Evolutionary conservation across 2,797 vertebrate genomes (phyloP).

Genomic region (Anolis apletophallus): DNA sequence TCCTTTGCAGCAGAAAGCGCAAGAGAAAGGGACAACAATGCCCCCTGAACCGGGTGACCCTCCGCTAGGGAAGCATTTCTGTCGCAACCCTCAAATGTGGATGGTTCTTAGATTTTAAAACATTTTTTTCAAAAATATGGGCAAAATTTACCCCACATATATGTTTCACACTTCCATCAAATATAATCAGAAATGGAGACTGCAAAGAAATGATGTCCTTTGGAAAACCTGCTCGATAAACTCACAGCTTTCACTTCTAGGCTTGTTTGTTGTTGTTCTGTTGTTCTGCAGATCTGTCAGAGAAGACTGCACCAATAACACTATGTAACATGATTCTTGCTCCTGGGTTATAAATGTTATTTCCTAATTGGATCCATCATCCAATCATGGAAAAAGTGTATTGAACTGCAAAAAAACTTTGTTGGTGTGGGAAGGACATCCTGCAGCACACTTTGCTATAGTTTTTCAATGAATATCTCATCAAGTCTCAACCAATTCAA

Average conservation of each 20-base stretch:
- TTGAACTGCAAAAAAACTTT: no score
- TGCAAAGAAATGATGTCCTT: slow-evolving; percentile 64
- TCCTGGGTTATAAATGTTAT: no score
- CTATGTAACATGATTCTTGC: no score
- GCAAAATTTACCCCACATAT: slow-evolving; percentile 62
- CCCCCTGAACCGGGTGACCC: slow-evolving; percentile 87
- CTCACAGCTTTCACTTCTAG: slow-evolving; percentile 51
- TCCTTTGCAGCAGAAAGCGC: slow-evolving; percentile 83
- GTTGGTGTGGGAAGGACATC: no score
- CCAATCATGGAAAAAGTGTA: no score
- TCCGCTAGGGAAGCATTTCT: slow-evolving; percentile 75
- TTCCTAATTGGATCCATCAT: no score
- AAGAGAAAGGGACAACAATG: slow-evolving; percentile 88
- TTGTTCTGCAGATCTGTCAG: slow-evolving; percentile 57
- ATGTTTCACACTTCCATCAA: slow-evolving; percentile 44
- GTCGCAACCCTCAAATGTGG: slow-evolving; percentile 70
- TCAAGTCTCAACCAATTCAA: no score
- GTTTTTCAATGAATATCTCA: no score
- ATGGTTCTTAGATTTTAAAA: slow-evolving; percentile 67
- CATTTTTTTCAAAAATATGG: slow-evolving; percentile 62
- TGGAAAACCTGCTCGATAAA: slow-evolving; percentile 59
- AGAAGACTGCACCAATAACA: background rate
- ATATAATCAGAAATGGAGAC: slow-evolving; percentile 59
- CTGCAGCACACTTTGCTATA: no score
- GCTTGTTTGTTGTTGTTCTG: slow-evolving; percentile 55